A percentile compares a stretch with the other conserved stretches of the same genome.
phyloP scores from a whole-genome alignment of 2,113 vertebrate genomes.

The Hydrolagus affinis region DNA sequence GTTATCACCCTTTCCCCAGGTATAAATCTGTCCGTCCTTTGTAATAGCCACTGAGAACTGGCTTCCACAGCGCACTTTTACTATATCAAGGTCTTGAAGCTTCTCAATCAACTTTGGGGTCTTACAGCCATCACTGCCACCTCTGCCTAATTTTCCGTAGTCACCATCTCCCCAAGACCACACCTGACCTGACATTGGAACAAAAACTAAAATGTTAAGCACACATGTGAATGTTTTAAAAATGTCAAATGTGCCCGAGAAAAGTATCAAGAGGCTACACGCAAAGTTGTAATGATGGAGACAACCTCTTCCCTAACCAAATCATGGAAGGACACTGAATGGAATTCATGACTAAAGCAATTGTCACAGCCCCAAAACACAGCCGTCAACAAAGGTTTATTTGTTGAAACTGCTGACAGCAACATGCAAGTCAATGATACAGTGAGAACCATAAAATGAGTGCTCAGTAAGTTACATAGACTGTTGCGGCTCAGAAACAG shows the following conservation, averaged over 20 bases:
- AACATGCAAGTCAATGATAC: background rate
- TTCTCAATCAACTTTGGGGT: slow-evolving; percentile 92
- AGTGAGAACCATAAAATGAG: background rate
- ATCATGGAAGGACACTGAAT: background rate
- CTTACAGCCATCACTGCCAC: slow-evolving; percentile 94
- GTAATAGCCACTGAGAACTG: slow-evolving; percentile 91
- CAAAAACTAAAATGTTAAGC: background rate
- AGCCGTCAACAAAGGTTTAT: background rate
- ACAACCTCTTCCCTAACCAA: background rate
- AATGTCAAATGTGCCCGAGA: background rate
- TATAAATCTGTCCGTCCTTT: slow-evolving; percentile 92
- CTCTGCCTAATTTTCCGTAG: slow-evolving; percentile 89
- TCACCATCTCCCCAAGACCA: slow-evolving; percentile 99
- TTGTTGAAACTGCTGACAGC: background rate
- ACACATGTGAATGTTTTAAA: background rate
- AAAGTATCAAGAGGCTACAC: background rate
- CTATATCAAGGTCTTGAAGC: slow-evolving; percentile 83
- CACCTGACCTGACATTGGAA: slow-evolving; percentile 73
- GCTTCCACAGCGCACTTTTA: slow-evolving; percentile 89
- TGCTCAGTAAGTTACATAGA: too few species aligned
- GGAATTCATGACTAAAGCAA: background rate
- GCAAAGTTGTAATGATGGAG: background rate
- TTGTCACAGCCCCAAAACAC: background rate
- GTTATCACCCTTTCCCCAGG: slow-evolving; percentile 97
- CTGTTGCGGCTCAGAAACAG: too few species aligned